Evolutionary conservation across 2,797 vertebrate genomes (phyloP), one percentile per base, ranked within the genome.

Genomic region (Tokudaia muenninki): DNA sequence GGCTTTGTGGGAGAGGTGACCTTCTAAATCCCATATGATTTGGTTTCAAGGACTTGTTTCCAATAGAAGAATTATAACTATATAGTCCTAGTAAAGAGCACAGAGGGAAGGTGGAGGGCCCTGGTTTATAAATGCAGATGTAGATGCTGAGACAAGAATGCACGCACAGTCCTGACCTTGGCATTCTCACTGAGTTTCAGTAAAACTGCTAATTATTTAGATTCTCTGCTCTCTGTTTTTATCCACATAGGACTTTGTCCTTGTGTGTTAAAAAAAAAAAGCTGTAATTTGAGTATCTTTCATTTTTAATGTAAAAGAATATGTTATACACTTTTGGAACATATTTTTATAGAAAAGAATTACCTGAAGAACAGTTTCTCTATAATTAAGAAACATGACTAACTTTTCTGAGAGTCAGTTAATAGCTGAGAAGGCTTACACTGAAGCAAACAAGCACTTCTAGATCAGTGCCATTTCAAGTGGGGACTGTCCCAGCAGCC

Each of bases 31-130:
- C 67, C 74, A 80, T 7, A 65, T 50, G 8, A 29, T 94, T 95
- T 96, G 8, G 34, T 94, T 95, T 96, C 94, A 97, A 94, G 96
- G 97, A 93, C 94, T 92, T 41, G 50, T 88, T 97, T 92, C 91
- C 70, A 47, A 41, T 57, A 95, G 72, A 96, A 44, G n/a, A 94
- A 82, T 92, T 95, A 47, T 4, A 90, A 88, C 82, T 95, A 52
- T n/a, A 6, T n/a, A 70, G 57, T 88, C 72, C 31, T 94, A 95
- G 86, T 72, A 95, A 87, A 96, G 72, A 55, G 29, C 37, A 47
- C 82, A 70, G 82, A 50, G n/a, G 96, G 50, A 92, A 91, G 70
- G 82, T 34, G 31, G 52, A 31, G n/a, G 6, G 41, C 9, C 31
- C 34, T 77, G 44, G 14, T 90, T 93, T 29, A 93, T 92, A 75